Percentiles rank a stretch among this genome's conserved stretches.
Conservation (phyloP, 2,113 vertebrate species). For the Lepisosteus osseus region DNA sequence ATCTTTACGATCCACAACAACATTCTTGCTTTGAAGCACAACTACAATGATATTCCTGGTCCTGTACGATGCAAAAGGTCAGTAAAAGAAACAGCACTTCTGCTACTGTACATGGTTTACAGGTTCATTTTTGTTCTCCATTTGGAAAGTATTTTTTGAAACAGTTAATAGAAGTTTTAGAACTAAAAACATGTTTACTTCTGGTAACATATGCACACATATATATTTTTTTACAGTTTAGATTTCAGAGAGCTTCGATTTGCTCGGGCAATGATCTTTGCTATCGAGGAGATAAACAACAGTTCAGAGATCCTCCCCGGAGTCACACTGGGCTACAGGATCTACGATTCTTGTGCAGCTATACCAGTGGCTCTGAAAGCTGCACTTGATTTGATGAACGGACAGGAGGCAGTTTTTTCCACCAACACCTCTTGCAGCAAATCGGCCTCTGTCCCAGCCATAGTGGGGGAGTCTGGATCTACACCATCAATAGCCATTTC, state of each 20-base stretch:
- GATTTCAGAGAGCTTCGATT: slow-evolving; percentile 49
- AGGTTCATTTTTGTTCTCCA: background rate
- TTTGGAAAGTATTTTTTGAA: background rate
- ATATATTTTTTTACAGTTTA: slow-evolving; percentile 37
- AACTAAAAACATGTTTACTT: background rate
- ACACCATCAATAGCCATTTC: slow-evolving; percentile 57
- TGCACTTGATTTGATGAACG: slow-evolving; percentile 51
- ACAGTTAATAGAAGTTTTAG: background rate
- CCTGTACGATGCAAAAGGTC: slow-evolving; percentile 52
- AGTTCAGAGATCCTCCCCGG: slow-evolving; percentile 50
- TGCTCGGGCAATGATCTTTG: slow-evolving; percentile 53
- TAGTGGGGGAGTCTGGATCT: slow-evolving; percentile 58
- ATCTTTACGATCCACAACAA: slow-evolving; percentile 53
- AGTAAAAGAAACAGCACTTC: slow-evolving; percentile 17
- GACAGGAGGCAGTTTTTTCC: slow-evolving; percentile 28
- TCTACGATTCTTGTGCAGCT: slow-evolving; percentile 56
- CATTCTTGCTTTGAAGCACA: slow-evolving; percentile 28
- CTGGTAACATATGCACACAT: background rate
- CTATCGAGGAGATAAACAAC: slow-evolving; percentile 66
- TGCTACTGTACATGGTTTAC: background rate
- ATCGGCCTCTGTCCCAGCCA: slow-evolving; percentile 34
- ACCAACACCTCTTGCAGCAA: slow-evolving; percentile 22
- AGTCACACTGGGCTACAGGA: slow-evolving; percentile 52
- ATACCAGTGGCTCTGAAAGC: slow-evolving; percentile 38
- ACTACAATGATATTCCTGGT: slow-evolving; percentile 47